Percentiles rank a stretch among this genome's conserved stretches.
These are phyloP conservation scores for Amphiprion ocellaris DNA, from an alignment of 2,113 vertebrate genomes.

Conservation along the genomic window DNA sequence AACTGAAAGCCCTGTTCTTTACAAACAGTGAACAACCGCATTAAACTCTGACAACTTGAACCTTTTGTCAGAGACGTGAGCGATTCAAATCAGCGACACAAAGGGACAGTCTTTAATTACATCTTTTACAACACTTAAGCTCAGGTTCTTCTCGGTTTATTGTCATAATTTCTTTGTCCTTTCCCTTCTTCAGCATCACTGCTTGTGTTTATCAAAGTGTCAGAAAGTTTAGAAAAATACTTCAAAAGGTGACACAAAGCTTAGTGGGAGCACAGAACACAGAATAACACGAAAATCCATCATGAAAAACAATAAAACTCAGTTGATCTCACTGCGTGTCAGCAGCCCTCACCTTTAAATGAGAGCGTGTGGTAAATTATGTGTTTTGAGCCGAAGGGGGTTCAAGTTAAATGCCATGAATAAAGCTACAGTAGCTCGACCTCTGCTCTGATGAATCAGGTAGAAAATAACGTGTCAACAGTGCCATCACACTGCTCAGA, in stretches of 20 bases:
- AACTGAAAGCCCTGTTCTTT: conserved; percentile 5
- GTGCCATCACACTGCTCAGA: conserved; percentile 22
- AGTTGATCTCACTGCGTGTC: conserved; percentile 65
- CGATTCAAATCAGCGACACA: conserved; percentile 22
- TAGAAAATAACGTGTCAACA: conserved; percentile 66
- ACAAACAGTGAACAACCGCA: conserved; percentile 4
- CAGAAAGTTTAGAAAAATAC: conserved; percentile 65
- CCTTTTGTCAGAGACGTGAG: conserved; percentile 26
- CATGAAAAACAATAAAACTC: conserved; percentile 42
- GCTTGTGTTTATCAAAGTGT: conserved; percentile 55
- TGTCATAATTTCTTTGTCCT: conserved; percentile 70
- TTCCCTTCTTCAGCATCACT: conserved; percentile 49
- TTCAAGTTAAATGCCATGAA: conserved; percentile 69
- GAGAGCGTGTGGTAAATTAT: conserved; percentile 64
- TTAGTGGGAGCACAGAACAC: neutral
- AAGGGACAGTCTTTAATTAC: conserved; percentile 55
- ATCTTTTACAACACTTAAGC: conserved; percentile 15
- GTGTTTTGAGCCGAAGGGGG: conserved; percentile 66
- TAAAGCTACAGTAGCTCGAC: conserved; percentile 62
- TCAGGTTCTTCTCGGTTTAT: conserved; percentile 36
- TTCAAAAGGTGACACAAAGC: conserved; percentile 54
- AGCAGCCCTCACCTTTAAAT: conserved; percentile 78
- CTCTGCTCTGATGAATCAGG: conserved; percentile 67
- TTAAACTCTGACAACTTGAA: conserved; percentile 16
- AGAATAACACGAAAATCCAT: conserved; percentile 46